Percentiles rank a stretch among this genome's conserved stretches.
These are phyloP conservation scores for Folsomia candida DNA, from an alignment of 2,888 invertebrate species.

Conservation along the genomic window DNA sequence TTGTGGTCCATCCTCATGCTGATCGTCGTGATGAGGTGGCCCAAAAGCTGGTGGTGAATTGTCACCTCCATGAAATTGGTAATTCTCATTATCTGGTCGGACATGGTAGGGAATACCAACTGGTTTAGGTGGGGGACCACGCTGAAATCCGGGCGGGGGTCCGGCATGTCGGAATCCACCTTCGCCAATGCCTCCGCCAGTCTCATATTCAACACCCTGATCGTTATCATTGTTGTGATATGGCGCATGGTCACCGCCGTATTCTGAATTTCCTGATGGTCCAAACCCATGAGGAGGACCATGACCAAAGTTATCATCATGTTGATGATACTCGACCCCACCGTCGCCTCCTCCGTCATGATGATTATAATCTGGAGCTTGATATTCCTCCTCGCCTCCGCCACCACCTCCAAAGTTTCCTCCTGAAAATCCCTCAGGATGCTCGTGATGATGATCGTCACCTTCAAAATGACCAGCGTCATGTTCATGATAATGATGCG, in stretches of 20 bases:
- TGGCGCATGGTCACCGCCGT: background rate
- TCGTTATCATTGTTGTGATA: background rate
- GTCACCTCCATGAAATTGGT: background rate
- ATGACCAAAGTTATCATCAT: background rate
- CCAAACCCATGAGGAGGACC: no score
- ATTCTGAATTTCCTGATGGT: background rate
- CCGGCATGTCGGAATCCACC: background rate
- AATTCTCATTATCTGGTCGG: background rate
- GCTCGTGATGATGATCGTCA: background rate
- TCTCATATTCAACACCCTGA: background rate
- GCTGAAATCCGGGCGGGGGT: background rate
- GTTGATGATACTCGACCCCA: background rate
- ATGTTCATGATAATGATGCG: background rate
- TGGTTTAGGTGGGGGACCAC: background rate
- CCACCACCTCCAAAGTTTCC: background rate
- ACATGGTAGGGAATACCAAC: background rate
- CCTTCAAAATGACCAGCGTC: background rate
- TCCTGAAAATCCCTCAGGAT: background rate
- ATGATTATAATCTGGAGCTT: background rate
- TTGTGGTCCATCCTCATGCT: background rate
- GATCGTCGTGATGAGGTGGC: background rate
- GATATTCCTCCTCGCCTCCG: no score
- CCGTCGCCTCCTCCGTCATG: background rate
- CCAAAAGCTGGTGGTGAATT: no score
- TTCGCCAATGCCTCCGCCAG: background rate